Conservation (phyloP, 2,888 invertebrate genomes). For the Cerceris rybyensis region DNA sequence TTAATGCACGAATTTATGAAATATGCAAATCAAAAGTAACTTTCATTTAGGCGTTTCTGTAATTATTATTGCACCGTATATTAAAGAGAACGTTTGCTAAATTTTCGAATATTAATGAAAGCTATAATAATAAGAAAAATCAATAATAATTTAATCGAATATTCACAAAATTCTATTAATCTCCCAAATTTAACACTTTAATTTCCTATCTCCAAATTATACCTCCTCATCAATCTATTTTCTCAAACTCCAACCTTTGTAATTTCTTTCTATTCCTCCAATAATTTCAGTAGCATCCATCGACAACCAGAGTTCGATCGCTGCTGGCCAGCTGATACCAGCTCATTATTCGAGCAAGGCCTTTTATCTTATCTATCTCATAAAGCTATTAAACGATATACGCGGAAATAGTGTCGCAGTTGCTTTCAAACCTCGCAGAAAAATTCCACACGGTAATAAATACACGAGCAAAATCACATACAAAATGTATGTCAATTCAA, state of each 20-base stretch:
- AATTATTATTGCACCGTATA: too few species aligned
- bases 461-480: neutral
- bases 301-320: slow-evolving; percentile 21
- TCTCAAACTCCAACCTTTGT: neutral
- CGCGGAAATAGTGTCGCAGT: slow-evolving; percentile 24
- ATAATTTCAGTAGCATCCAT: slow-evolving; percentile 45
- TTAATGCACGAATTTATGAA: slow-evolving; percentile 17
- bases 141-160: too few species aligned
- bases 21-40: too few species aligned
- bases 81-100: too few species aligned
- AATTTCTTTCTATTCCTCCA: slow-evolving; percentile 21
- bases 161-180: too few species aligned
- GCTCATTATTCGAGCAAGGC: slow-evolving; percentile 41
- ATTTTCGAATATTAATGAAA: too few species aligned
- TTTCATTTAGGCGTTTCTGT: too few species aligned
- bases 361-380: slow-evolving; percentile 51
- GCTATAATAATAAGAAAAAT: too few species aligned
- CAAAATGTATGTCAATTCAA: slow-evolving; percentile 26
- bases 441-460: neutral
- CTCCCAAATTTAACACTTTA: too few species aligned
- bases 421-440: slow-evolving; percentile 2
- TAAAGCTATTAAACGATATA: slow-evolving; percentile 42
- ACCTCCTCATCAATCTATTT: too few species aligned
- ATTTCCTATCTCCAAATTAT: too few species aligned
- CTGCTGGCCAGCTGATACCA: slow-evolving; percentile 32